A percentile compares a stretch with the other conserved stretches of the same genome.
phyloP scores from a whole-genome alignment of 2,797 vertebrate species.

The Tolypeutes matacus region DNA sequence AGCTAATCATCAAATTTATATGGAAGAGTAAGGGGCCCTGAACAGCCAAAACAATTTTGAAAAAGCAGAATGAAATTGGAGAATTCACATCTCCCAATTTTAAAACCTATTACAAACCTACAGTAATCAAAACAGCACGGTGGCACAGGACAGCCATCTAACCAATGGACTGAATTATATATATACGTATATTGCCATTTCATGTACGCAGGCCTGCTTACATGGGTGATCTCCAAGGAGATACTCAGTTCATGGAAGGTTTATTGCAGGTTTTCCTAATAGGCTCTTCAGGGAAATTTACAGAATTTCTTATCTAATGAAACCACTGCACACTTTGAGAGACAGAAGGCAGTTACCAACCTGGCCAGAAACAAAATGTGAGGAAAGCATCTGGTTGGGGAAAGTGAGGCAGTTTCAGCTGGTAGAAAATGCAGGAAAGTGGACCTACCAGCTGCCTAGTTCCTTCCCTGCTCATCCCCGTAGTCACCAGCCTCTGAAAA shows the following conservation, averaged over 20 bases:
- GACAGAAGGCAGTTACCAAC: not conserved
- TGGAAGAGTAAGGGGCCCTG: no score
- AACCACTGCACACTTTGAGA: not conserved
- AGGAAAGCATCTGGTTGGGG: not conserved
- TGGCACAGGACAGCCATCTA: no score
- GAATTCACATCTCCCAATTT: no score
- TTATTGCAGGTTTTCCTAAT: not conserved
- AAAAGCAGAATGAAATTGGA: no score
- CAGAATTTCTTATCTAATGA: not conserved
- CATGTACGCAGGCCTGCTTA: not conserved
- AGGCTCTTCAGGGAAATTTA: not conserved
- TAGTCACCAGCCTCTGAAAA: not conserved
- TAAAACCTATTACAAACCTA: no score
- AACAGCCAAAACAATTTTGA: no score
- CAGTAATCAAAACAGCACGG: no score
- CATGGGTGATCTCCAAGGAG: not conserved
- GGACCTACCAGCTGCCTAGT: not conserved
- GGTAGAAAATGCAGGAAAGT: not conserved
- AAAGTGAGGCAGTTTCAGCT: not conserved
- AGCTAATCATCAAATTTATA: no score
- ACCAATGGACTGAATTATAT: no score
- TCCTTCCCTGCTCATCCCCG: not conserved
- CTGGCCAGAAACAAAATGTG: not conserved
- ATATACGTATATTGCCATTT: no score
- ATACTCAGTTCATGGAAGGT: not conserved